A percentile compares a stretch with the other conserved stretches of the same genome.
Evolutionary conservation across 2,113 vertebrate genomes (phyloP).

Genomic region (Plotosus lineatus): DNA sequence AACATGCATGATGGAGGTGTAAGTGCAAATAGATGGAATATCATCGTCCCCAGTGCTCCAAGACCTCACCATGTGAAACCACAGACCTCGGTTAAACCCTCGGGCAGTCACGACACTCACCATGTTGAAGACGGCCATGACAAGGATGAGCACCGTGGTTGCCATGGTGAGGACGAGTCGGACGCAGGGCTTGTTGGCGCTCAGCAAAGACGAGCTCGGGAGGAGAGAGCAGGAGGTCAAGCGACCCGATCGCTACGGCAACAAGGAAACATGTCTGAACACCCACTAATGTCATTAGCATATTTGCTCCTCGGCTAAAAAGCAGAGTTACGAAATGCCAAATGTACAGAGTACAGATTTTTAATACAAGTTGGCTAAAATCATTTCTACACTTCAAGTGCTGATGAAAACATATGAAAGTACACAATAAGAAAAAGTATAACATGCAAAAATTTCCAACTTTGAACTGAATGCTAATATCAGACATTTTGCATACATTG

Average conservation of each 20-base stretch:
- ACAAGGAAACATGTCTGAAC: conserved; percentile 50
- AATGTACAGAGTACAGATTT: conserved; percentile 6
- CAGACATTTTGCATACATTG: neutral
- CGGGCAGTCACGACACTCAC: conserved; percentile 70
- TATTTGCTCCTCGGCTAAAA: conserved; percentile 27
- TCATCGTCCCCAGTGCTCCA: conserved; percentile 5
- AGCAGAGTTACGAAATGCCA: conserved; percentile 33
- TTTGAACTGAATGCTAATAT: neutral
- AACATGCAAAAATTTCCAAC: neutral
- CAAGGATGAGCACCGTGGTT: conserved; percentile 87
- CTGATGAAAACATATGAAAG: neutral
- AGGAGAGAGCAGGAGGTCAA: conserved; percentile 81
- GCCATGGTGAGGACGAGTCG: conserved; percentile 87
- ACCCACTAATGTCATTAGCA: conserved; percentile 48
- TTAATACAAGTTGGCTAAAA: neutral
- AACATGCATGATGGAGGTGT: neutral
- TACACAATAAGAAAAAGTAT: neutral
- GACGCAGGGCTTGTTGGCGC: conserved; percentile 91
- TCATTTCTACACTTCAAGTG: neutral
- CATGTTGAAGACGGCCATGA: conserved; percentile 97
- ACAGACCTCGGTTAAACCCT: conserved; percentile 20
- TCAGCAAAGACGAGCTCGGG: conserved; percentile 85
- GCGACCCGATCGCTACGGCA: conserved; percentile 86
- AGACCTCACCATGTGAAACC: neutral
- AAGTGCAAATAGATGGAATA: conserved; percentile 24